Base-by-base conservation (phyloP, 53 echinoderm and acorn worm genomes). In the Holothuria scabra region DNA sequence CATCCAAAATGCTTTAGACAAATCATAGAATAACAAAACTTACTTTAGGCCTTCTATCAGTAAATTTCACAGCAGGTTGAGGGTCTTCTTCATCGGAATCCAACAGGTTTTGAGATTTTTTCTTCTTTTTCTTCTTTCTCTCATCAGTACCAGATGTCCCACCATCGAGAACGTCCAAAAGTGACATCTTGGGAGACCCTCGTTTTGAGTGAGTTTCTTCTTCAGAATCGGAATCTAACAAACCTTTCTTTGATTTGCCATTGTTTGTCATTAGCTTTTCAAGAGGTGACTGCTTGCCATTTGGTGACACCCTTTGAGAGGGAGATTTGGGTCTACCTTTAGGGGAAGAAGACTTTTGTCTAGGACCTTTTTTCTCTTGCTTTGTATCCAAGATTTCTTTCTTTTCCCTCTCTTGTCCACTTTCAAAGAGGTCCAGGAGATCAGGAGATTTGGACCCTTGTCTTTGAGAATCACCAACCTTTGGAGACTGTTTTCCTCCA, bases 1-100 rank as follows among this genome's bases (percentile, higher is more conserved):
- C 41, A 41, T 41, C 2, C 41, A 41, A 41, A 35, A 35, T 35
- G 3, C 35, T 41, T 10, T 41, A 41, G 41, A 4, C 8, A 8
- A 41, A 41, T 41, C 41, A 41, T 4, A 41, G 8, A 41, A 8
- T 4, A 41, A 41, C 41, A 10, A 23, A 46, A 25, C 74, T 74
- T 84, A 95, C 95, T 90, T 93, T 91, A 41, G 93, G 95, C 59
- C 95, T 82, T 59, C 95, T 93, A 63, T 88, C 91, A 25, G 93
- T 84, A 76, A 95, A 89, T 52, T 80, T 90, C 1, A 90, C 90
- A 31, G 93, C 93, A 7, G 89, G 85, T 23, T 80, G 69, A n/a
- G 85, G 84, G 12, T 85, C 89, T 80, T 91, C 91, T 25, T 72
- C 46, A n/a, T 72, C 72, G 38, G 85, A 85, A 14, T 85, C 83